Base-by-base conservation (phyloP, 2,888 invertebrate genomes). In the Dorcus hopei region DNA sequence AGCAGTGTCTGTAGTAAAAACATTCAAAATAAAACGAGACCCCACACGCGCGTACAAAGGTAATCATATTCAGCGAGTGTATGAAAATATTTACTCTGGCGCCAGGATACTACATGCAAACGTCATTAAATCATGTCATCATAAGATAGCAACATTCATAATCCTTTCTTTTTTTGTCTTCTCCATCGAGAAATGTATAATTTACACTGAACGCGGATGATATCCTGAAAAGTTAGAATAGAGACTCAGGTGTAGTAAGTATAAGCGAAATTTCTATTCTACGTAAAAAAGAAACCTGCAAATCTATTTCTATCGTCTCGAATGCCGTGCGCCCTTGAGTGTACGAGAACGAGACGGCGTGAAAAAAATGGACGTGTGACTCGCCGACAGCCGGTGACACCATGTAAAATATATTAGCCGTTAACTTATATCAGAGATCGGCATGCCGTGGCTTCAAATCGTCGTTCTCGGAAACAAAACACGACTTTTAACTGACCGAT, bases 391-490 rank as follows among this genome's bases (percentile, higher is more conserved):
- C 62, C 62, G 57, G 65, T 72, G 73, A 73, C 74, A 73, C 68
- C 63, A 62, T 65, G 65, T 68, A 68, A 70, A 73, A 73, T 74
- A 74, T 74, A 73, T 74, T 71, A 68, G 67, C 71, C 71, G 73
- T 73, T 70, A 72, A 70, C 66, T 72, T 72, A 72, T 74, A 74
- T 74, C 66, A 60, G 64, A 64, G 73, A 74, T 74, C 73, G 73
- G 73, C 70, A 72, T 72, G 67, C 70, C 26, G 26, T 64, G 66
- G 63, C 66, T 66, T 70, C 66, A 69, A 69, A 70, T 70, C 70
- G 68, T 57, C 63, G 63, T 71, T 67, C 66, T 66, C 54, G 63
- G 68, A 72, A 73, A 73, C 67, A 66, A 68, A 71, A 71, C 69
- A 69, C 66, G 67, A 67, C 70, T 71, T 70, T 70, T 65, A 65